Base-by-base conservation (phyloP, 30 jellyfish, hydroid and myxozoan species). In the Cassiopea andromeda region DNA sequence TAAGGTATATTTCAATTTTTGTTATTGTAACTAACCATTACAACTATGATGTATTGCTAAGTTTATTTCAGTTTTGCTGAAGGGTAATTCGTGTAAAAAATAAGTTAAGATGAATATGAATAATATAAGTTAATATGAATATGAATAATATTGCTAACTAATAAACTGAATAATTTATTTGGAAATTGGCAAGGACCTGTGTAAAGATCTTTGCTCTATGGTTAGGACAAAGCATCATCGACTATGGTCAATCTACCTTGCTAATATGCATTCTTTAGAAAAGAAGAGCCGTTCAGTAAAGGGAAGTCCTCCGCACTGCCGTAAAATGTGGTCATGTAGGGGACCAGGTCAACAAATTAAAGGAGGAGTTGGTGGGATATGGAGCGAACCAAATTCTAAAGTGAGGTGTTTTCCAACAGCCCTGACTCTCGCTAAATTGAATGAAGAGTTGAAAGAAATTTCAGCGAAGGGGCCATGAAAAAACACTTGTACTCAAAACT, bases 331-430 rank as follows among this genome's bases (percentile, higher is more conserved):
- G 71, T 50, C 80, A 84, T 74, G 92, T 78, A n/a, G 79, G 85
- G 66, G 92, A 84, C 72, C 92, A 84, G 0, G 92, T 84, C 87
- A 84, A 1, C 92, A 73, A 45, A 71, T 83, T 75, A 49, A 69
- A 69, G 83, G 91, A 19, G 75, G 91, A 69, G 75, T 83, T 54
- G 77, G 66, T 38, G 91, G 91, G 75, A 83, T 69, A 83, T 45
- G 75, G 38, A 69, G 71, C 84, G 46, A 69, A 14, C 85, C 72
- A 43, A 83, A 83, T 4, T 27, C 38, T 27, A 27, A 27, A 27
- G 38, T 27, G 85, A 54, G 85, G 54, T 81, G 66, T 71, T 64
- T 83, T 71, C 85, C 68, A 14, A 83, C 84, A 68, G 76, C 83
- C 46, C 91, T 85, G 72, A 2, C 44, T 2, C 79, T 73, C 73